phyloP scores from a whole-genome alignment of 2,888 invertebrate species.

The Stenotaenia linearis region DNA sequence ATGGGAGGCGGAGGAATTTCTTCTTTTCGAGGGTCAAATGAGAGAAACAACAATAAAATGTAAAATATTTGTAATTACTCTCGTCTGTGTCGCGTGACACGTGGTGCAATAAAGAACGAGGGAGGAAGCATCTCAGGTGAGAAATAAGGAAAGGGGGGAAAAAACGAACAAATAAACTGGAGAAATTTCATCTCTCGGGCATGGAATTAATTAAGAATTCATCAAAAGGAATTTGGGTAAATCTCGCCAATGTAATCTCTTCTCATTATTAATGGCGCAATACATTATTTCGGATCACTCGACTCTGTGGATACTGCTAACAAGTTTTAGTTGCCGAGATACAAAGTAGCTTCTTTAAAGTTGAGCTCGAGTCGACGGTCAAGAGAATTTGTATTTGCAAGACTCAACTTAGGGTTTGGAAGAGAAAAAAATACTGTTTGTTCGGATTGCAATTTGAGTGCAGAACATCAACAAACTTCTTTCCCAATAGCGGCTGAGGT shows the following conservation, averaged over 20 bases:
- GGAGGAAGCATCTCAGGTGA: background rate
- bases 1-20: constrained; percentile 16
- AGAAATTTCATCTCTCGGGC: no score
- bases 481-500: background rate
- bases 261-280: no score
- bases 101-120: background rate
- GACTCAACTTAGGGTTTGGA: background rate
- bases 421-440: background rate
- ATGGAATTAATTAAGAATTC: no score
- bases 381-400: no score
- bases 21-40: background rate
- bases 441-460: background rate
- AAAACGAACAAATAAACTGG: no score
- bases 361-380: no score
- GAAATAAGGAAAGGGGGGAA: background rate
- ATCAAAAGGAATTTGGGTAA: no score
- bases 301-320: no score
- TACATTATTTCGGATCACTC: no score
- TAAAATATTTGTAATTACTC: constrained; percentile 17
- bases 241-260: no score
- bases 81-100: background rate
- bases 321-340: no score
- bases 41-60: background rate
- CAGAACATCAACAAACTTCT: constrained; percentile 8
- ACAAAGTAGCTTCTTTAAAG: no score